phyloP scores from a whole-genome alignment of 1,140 invertebrate species.

The Caenorhabditis remanei region DNA sequence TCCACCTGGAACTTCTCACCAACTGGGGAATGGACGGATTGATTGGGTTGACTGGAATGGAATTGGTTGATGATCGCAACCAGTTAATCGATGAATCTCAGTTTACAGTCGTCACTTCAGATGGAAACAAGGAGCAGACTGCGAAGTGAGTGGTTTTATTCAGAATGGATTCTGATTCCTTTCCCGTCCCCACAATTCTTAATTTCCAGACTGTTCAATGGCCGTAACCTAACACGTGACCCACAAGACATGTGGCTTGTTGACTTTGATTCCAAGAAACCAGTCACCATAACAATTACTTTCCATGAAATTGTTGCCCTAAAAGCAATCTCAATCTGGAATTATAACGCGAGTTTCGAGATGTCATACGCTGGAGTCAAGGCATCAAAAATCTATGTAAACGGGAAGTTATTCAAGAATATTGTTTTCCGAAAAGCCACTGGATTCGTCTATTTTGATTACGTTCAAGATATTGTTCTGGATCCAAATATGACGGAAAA shows the following conservation, averaged over 20 bases:
- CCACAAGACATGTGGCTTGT: slow-evolving; percentile 80
- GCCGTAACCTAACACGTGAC: slow-evolving; percentile 78
- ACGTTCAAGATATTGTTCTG: slow-evolving; percentile 75
- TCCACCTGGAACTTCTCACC: slow-evolving; percentile 79
- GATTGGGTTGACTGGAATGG: slow-evolving; percentile 80
- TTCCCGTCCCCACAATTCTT: not conserved
- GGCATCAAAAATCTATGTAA: slow-evolving; percentile 72
- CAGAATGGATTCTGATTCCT: not conserved
- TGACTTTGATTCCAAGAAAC: slow-evolving; percentile 79
- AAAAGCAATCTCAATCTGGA: slow-evolving; percentile 85
- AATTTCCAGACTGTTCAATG: slow-evolving; percentile 79
- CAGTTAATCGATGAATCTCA: slow-evolving; percentile 72
- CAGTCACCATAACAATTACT: slow-evolving; percentile 79
- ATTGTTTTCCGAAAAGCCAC: slow-evolving; percentile 73
- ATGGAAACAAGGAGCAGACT: not conserved
- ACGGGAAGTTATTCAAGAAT: slow-evolving; percentile 67
- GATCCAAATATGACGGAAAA: slow-evolving; percentile 67
- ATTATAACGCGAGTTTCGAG: slow-evolving; percentile 86
- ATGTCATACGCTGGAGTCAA: slow-evolving; percentile 84
- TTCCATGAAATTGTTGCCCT: slow-evolving; percentile 81
- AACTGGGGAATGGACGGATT: slow-evolving; percentile 80
- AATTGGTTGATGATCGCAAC: slow-evolving; percentile 79
- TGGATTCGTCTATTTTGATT: slow-evolving; percentile 77
- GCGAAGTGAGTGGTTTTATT: slow-evolving; percentile 60
- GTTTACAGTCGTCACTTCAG: slow-evolving; percentile 67